Conservation (phyloP, 2,113 vertebrate genomes). For the Erinaceus europaeus region DNA sequence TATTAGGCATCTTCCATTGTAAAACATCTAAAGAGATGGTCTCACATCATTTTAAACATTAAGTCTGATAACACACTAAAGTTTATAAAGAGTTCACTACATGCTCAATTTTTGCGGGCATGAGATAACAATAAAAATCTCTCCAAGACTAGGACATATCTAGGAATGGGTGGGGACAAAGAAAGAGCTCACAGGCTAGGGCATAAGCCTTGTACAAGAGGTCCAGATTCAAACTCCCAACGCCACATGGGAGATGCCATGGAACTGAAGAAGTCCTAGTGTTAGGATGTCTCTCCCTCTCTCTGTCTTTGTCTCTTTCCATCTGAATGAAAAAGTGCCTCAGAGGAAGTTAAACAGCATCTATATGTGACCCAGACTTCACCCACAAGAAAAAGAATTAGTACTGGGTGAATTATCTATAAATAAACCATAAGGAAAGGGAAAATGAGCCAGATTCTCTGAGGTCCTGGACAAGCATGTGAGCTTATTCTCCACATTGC, state of each 20-base stretch:
- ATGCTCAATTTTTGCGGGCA: not conserved
- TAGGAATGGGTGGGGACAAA: too few relatives aligned
- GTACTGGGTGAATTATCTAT: not conserved
- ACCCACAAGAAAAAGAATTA: too few relatives aligned
- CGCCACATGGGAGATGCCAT: too few relatives aligned
- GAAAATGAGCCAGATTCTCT: not conserved
- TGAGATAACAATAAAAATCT: not conserved
- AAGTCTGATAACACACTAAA: not conserved
- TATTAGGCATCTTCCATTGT: not conserved
- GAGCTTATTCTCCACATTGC: accelerated
- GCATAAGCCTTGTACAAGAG: too few relatives aligned
- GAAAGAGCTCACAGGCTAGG: too few relatives aligned
- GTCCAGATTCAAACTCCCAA: too few relatives aligned
- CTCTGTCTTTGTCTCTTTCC: too few relatives aligned
- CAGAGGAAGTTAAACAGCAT: too few relatives aligned
- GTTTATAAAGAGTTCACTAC: not conserved
- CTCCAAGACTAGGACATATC: not conserved
- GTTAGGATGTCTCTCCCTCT: too few relatives aligned
- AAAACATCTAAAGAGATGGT: not conserved
- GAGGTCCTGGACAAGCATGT: not conserved
- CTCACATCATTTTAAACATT: not conserved
- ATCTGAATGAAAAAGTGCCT: too few relatives aligned
- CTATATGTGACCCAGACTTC: too few relatives aligned
- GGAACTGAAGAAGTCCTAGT: too few relatives aligned
- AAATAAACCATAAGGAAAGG: not conserved